Percentiles rank a stretch among this genome's conserved stretches.
Evolutionary conservation across 2,797 vertebrate genomes (phyloP).

Genomic region (Takifugu ocellatus): DNA sequence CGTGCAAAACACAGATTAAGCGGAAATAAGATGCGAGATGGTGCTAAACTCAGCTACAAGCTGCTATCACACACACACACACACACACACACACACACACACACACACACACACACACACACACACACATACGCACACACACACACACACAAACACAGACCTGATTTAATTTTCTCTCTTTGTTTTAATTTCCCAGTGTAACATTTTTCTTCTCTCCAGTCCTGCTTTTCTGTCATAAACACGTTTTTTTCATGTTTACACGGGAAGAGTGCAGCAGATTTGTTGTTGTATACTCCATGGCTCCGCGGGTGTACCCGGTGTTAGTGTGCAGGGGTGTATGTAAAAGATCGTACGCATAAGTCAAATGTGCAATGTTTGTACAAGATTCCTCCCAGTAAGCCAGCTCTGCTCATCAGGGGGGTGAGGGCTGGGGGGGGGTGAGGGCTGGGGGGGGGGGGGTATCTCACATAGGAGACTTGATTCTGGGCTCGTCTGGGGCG

Average conservation of each 20-base stretch:
- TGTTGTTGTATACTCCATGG: conserved; percentile 35
- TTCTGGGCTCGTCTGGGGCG: conserved; percentile 27
- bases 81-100: conserved; percentile 1
- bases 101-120: conserved; percentile 5
- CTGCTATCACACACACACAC: conserved; percentile 6
- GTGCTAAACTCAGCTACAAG: conserved; percentile 33
- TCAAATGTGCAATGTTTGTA: conserved; percentile 56
- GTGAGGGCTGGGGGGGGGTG: conserved; percentile 1
- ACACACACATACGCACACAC: conserved; percentile 2
- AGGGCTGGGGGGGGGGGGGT: conserved; percentile 33
- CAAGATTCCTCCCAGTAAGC: conserved; percentile 45
- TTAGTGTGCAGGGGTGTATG: conserved; percentile 24
- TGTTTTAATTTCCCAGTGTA: conserved; percentile 10
- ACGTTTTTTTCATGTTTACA: conserved; percentile 37
- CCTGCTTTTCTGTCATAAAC: conserved; percentile 20
- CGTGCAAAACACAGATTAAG: conserved; percentile 53
- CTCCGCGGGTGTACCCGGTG: conserved; percentile 20
- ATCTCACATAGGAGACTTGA: conserved; percentile 45
- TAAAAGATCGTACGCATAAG: conserved; percentile 24
- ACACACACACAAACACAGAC: neutral
- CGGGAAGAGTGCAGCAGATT: conserved; percentile 19
- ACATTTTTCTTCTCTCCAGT: neutral
- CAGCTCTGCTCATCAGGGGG: conserved; percentile 15
- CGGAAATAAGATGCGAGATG: conserved; percentile 47
- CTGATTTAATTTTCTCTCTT: conserved; percentile 20